Conservation (phyloP, 2,888 invertebrate genomes). For the Gymnocheta viridis region DNA sequence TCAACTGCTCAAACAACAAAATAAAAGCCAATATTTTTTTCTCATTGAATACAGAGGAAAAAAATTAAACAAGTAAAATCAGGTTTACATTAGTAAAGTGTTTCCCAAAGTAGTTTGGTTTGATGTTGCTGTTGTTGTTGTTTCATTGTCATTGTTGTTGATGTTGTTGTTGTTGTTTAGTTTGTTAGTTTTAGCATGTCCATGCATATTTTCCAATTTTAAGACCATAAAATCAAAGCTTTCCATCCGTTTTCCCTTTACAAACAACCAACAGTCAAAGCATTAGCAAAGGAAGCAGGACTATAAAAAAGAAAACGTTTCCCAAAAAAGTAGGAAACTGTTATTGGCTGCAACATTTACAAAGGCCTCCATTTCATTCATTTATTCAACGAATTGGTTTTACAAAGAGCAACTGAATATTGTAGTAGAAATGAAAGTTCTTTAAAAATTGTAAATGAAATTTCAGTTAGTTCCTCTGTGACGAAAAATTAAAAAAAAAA, state of each 20-base stretch:
- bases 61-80: constrained; percentile 47
- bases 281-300: constrained; percentile 6
- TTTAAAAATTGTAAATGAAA: constrained; percentile 38
- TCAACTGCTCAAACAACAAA: constrained; percentile 34
- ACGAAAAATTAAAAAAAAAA: constrained; percentile 20
- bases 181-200: constrained; percentile 46
- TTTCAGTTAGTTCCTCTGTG: constrained; percentile 23
- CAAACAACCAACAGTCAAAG: constrained; percentile 14
- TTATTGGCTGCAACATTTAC: constrained; percentile 62
- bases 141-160: background rate
- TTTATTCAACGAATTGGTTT: constrained; percentile 58
- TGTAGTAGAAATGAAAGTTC: background rate
- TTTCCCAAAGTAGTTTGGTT: constrained; percentile 61
- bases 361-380: constrained; percentile 59
- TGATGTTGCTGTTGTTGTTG: background rate
- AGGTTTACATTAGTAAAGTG: constrained; percentile 63
- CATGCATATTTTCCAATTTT: constrained; percentile 59
- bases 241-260: constrained; percentile 41
- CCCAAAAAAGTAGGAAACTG: constrained; percentile 28
- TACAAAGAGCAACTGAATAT: constrained; percentile 44
- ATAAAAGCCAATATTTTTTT: constrained; percentile 22
- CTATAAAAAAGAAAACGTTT: background rate
- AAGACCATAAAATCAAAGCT: constrained; percentile 62
- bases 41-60: constrained; percentile 16
- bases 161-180: background rate